A percentile compares a stretch with the other conserved stretches of the same genome.
Evolutionary conservation across 2,888 invertebrate genomes (phyloP).

Genomic region (Athetis lepigone): DNA sequence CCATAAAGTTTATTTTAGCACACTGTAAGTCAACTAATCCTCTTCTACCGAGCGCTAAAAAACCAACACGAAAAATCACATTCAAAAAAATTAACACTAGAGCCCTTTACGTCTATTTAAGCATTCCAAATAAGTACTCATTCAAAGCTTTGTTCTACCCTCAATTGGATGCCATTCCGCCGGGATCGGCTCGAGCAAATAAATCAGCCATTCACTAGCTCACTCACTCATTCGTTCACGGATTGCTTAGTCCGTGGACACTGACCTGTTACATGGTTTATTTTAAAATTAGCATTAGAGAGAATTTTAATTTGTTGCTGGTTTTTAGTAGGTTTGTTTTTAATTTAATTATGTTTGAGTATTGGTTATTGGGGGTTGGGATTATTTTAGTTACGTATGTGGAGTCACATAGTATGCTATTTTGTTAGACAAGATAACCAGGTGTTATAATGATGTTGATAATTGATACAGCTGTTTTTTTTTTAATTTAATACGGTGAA

Average conservation of each 20-base stretch:
- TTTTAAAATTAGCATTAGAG: conserved; percentile 69
- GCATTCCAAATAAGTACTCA: conserved; percentile 80
- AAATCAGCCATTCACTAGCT: conserved; percentile 79
- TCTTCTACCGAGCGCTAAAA: conserved; percentile 3
- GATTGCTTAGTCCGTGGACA: conserved; percentile 62
- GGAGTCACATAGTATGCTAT: too few relatives aligned
- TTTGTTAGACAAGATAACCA: too few relatives aligned
- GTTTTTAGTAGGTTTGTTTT: not conserved
- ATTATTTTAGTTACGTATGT: not conserved
- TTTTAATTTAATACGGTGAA: too few relatives aligned
- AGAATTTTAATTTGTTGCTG: conserved; percentile 25
- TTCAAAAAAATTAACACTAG: conserved; percentile 28
- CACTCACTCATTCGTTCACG: conserved; percentile 71
- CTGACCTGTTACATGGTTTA: conserved; percentile 65
- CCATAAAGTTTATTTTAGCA: not conserved
- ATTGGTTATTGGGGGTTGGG: not conserved
- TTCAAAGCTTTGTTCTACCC: conserved; percentile 82
- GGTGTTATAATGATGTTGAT: too few relatives aligned
- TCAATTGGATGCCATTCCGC: conserved; percentile 79
- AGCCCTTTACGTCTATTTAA: conserved; percentile 75
- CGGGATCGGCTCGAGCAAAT: conserved; percentile 76
- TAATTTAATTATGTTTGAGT: not conserved
- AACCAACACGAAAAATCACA: conserved; percentile 3
- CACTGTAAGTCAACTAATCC: not conserved
- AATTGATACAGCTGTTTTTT: too few relatives aligned